These are phyloP conservation scores for Megathymus violae DNA, from an alignment of 1,140 invertebrate species.

Conservation along the genomic window DNA sequence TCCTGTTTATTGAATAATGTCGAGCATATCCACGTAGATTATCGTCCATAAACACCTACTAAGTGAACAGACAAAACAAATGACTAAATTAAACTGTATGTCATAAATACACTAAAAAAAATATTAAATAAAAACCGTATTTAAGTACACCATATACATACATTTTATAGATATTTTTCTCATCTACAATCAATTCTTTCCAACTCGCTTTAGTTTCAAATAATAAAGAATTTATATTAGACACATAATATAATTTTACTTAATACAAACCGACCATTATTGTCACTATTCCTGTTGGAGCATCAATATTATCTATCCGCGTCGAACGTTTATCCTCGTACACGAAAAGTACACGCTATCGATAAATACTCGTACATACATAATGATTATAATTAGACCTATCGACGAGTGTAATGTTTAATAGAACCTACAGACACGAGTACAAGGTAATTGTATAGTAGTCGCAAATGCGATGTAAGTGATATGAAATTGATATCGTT, in stretches of 20 bases:
- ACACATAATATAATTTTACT: not conserved
- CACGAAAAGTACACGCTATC: not conserved
- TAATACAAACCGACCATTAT: slow-evolving; percentile 29
- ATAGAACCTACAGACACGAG: slow-evolving; percentile 42
- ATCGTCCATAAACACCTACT: too few species aligned
- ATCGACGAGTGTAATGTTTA: slow-evolving; percentile 33
- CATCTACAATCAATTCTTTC: not conserved
- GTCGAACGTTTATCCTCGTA: slow-evolving; percentile 1
- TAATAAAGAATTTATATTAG: not conserved
- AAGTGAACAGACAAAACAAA: too few species aligned
- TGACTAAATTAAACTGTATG: too few species aligned
- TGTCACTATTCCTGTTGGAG: slow-evolving; percentile 46
- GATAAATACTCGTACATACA: slow-evolving; percentile 17
- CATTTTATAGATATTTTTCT: too few species aligned
- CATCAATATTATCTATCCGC: slow-evolving; percentile 9
- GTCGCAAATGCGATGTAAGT: slow-evolving; percentile 58
- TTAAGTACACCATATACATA: not conserved
- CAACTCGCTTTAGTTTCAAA: not conserved
- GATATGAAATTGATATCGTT: slow-evolving; percentile 81
- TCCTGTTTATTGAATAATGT: too few species aligned
- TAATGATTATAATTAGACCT: slow-evolving; percentile 29
- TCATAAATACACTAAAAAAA: not conserved
- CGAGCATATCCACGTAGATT: too few species aligned
- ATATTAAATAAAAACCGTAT: not conserved
- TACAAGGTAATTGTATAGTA: slow-evolving; percentile 53